phyloP scores from a whole-genome alignment of 2,797 vertebrate genomes.

The Enteromius fasciolatus region DNA sequence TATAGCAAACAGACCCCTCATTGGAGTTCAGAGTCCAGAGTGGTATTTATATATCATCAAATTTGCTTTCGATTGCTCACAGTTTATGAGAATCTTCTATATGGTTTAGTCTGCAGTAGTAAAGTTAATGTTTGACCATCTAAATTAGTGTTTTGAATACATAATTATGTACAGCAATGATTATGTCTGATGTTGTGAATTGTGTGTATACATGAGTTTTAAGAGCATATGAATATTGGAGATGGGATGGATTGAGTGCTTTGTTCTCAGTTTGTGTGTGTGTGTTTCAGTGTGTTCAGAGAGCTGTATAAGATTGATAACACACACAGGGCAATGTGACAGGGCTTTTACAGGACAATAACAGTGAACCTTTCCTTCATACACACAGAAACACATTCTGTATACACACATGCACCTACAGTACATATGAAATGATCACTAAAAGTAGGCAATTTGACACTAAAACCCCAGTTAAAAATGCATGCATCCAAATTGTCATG shows the following conservation, averaged over 20 bases:
- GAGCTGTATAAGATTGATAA: conserved; percentile 60
- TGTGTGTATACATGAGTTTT: background rate
- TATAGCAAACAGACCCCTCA: conserved; percentile 1
- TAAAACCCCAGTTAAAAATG: background rate
- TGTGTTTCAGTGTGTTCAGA: conserved; percentile 53
- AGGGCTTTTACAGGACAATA: conserved; percentile 37
- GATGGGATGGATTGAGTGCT: background rate
- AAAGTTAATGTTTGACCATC: background rate
- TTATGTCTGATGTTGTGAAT: background rate
- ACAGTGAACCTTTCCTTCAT: conserved; percentile 20
- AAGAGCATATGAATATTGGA: background rate
- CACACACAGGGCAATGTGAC: conserved; percentile 39
- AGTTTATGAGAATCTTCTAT: background rate
- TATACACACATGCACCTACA: conserved; percentile 9
- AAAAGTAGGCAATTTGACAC: background rate
- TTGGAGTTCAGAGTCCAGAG: conserved; percentile 20
- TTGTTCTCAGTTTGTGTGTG: conserved; percentile 34
- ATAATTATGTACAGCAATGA: background rate
- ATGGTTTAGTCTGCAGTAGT: background rate
- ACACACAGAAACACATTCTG: background rate
- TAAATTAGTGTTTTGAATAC: background rate
- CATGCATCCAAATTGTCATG: background rate
- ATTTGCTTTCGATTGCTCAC: background rate
- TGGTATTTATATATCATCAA: background rate
- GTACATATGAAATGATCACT: background rate